Evolutionary conservation across 2,113 vertebrate species (phyloP).

Genomic region (Paedocypris sp.): DNA sequence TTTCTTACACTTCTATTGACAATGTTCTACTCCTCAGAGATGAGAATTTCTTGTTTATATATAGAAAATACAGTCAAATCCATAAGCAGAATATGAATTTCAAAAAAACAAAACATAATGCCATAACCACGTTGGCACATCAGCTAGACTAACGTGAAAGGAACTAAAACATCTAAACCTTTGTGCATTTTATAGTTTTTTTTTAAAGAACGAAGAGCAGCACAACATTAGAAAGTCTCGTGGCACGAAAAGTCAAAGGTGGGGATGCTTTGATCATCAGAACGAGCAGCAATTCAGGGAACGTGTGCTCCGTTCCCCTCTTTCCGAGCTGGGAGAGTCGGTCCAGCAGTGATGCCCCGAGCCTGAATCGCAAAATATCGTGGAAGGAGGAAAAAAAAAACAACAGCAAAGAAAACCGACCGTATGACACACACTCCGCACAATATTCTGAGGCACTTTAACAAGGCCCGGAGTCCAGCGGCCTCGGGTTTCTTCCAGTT

Average conservation of each 20-base stretch:
- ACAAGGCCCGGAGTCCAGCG: slow-evolving; percentile 16
- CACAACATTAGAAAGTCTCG: slow-evolving; percentile 4
- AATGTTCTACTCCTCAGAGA: slow-evolving; percentile 6
- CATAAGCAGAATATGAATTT: slow-evolving; percentile 8
- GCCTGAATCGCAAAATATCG: background rate
- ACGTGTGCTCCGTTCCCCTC: slow-evolving; percentile 4
- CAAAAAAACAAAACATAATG: too few relatives aligned
- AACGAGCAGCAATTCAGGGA: slow-evolving; percentile 15
- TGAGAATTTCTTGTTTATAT: slow-evolving; percentile 9
- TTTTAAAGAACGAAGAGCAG: slow-evolving; percentile 7
- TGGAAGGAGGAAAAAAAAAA: background rate
- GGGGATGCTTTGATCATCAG: background rate
- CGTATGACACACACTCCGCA: background rate
- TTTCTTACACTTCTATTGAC: background rate
- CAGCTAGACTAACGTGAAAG: background rate
- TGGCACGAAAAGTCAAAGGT: slow-evolving; percentile 6
- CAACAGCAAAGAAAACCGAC: background rate
- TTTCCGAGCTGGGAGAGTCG: background rate
- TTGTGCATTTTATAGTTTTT: slow-evolving; percentile 14
- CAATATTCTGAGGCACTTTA: slow-evolving; percentile 10
- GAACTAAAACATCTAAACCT: slow-evolving; percentile 9
- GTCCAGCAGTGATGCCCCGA: slow-evolving; percentile 1
- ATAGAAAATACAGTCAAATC: slow-evolving; percentile 21
- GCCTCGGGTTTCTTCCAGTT: slow-evolving; percentile 7
- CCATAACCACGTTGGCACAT: too few relatives aligned